Base-by-base conservation (phyloP, 2,888 invertebrate species). In the Heliconius cydno region DNA sequence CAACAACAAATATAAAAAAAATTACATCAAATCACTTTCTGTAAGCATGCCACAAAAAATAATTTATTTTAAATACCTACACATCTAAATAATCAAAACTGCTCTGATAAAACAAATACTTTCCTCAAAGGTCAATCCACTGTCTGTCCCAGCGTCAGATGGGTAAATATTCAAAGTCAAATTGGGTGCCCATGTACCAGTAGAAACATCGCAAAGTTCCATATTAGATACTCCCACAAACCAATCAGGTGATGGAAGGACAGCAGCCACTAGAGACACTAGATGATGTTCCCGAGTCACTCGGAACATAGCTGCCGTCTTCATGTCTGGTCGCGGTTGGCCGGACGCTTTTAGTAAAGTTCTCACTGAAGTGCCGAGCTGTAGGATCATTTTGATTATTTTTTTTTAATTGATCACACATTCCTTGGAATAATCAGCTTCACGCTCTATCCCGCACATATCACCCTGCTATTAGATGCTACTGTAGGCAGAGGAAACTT, bases 71-170 rank as follows among this genome's bases (percentile, higher is more conserved):
- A 52, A 60, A 60, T n/a, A 12, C 10, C n/a, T 12, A n/a, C n/a
- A 12, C n/a, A 12, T 12, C 60, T n/a, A 60, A n/a, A 60, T 10
- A 60, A 60, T 60, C 1, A 10, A n/a, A 60, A 60, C n/a, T 22
- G 10, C 9, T 10, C n/a, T n/a, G 1, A 25, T 2, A 25, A 19
- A 52, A 41, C 15, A 30, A 30, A 66, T 52, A 72, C 90, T 92
- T 89, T 98, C 98, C 96, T 97, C 97, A 88, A 99, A 99, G 12
- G 97, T 97, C 34, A 98, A 96, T 1, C 99, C 99, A 86, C 97
- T 96, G 87, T 99, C 99, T 0, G 99, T 99, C 1, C 99, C 99
- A 70, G 99, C 99, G 92, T 99, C 99, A 94, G 98, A 98, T 0
- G 99, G 99, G 88, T 97, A 98, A 22, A 99, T 95, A 92, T 99